phyloP scores from a whole-genome alignment of 2,113 vertebrate species.

The Aptenodytes patagonicus region DNA sequence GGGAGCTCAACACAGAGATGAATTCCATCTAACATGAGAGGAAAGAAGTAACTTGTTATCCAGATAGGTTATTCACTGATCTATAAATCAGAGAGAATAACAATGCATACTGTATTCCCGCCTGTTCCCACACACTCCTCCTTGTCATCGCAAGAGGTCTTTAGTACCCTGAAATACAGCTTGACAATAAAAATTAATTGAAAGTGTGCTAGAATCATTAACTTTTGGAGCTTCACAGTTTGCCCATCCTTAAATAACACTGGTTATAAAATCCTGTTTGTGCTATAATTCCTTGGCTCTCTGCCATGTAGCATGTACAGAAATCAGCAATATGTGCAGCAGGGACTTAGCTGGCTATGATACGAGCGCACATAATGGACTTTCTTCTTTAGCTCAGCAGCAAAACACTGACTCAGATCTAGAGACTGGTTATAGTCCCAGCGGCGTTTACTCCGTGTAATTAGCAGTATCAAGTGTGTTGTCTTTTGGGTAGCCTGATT shows the following conservation, averaged over 20 bases:
- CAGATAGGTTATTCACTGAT: neutral
- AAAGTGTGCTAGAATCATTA: conserved; percentile 38
- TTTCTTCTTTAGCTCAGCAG: conserved; percentile 40
- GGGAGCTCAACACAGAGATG: neutral
- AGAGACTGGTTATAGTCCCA: conserved; percentile 27
- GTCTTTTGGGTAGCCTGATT: conserved; percentile 67
- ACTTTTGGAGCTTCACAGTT: conserved; percentile 46
- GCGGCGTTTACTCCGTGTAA: conserved; percentile 45
- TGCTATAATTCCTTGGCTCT: conserved; percentile 23
- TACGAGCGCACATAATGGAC: neutral
- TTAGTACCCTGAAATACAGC: conserved; percentile 49
- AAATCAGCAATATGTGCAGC: conserved; percentile 42
- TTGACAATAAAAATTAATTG: conserved; percentile 64
- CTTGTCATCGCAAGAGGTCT: conserved; percentile 40
- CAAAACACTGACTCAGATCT: conserved; percentile 40
- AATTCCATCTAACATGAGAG: neutral
- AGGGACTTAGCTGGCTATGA: neutral
- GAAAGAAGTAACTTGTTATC: neutral
- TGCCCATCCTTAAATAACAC: conserved; percentile 51
- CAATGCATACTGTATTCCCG: neutral
- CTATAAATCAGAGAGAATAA: conserved; percentile 8
- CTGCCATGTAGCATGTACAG: neutral
- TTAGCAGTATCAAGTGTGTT: conserved; percentile 56
- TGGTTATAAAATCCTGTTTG: conserved; percentile 51
- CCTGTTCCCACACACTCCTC: conserved; percentile 22